These are phyloP conservation scores for Psittacula echo DNA, from an alignment of 2,797 vertebrate genomes.

Conservation along the genomic window DNA sequence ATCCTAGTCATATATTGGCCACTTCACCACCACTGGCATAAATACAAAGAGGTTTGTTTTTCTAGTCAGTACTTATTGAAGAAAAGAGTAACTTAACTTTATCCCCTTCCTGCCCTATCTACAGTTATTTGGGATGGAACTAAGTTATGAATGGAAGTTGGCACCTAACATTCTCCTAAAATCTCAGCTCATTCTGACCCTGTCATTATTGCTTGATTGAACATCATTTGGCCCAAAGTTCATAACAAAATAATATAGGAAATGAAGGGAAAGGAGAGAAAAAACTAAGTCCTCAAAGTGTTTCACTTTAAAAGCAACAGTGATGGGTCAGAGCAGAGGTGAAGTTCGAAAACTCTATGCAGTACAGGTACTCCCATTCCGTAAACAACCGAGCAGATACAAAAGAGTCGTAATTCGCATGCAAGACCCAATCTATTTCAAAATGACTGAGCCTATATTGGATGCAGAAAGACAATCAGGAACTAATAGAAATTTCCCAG, in stretches of 20 bases:
- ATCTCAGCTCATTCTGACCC: not conserved
- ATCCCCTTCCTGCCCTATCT: not conserved
- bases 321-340: not conserved
- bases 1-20: not conserved
- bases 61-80: not conserved
- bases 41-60: not conserved
- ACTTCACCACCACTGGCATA: not conserved
- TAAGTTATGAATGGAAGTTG: not conserved
- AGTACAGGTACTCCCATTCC: not conserved
- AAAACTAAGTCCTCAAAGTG: not conserved
- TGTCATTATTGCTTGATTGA: not conserved
- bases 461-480: rapidly evolving
- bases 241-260: not conserved
- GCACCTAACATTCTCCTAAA: not conserved
- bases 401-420: not conserved
- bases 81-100: not conserved
- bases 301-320: not conserved
- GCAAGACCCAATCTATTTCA: not conserved
- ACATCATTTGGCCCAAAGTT: not conserved
- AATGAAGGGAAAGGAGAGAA: not conserved
- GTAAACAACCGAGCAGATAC: not conserved
- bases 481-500: not conserved
- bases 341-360: not conserved
- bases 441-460: not conserved
- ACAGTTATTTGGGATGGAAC: not conserved